Base-by-base conservation (phyloP, 2,888 invertebrate species). In the Xestoiulus laeticollis region DNA sequence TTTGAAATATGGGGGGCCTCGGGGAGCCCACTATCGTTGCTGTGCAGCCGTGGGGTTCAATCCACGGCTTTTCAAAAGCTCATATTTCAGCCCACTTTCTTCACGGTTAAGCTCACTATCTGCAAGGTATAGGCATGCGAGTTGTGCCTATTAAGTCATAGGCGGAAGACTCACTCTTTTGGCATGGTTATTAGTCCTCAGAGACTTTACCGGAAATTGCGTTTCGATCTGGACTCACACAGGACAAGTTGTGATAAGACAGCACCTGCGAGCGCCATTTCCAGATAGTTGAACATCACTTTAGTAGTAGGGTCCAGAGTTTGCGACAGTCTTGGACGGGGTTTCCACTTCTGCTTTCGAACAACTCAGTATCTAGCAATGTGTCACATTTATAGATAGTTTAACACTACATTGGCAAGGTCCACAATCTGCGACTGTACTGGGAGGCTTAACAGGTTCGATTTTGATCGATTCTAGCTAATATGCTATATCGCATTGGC, bases 81-180 rank as follows among this genome's bases (percentile, higher is more conserved):
- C 78, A 30, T 78, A 78, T 78, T 78, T 78, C 78, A 78, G 12
- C 78, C 78, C 78, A 78, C 78, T 8, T 78, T 78, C 78, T 78
- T 78, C 22, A 30, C 78, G 78, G 78, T 78, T 30, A 30, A 78
- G 10, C 30, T 78, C 30, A 78, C 78, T 78, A 78, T 78, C 78
- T 78, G 78, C 78, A 30, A 26, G 26, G 26, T 30, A 30, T 78
- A 78, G 4, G 1, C 30, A 22, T 59, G 78, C 78, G 30, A 78
- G 78, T 30, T 78, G 30, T 30, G 2, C 78, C 78, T 30, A 78
- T 78, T 78, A 78, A 78, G 78, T 78, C 78, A 78, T 78, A 22
- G 78, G 30, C 78, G 78, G 22, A 78, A 78, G 30, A 30, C 30
- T 78, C 78, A 30, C 5, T 68, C 78, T 26, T 30, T 16, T 16